Percentiles rank a stretch among this genome's conserved stretches.
These are phyloP conservation scores for Ictalurus punctatus DNA, from an alignment of 2,113 vertebrate species.

Conservation along the genomic window DNA sequence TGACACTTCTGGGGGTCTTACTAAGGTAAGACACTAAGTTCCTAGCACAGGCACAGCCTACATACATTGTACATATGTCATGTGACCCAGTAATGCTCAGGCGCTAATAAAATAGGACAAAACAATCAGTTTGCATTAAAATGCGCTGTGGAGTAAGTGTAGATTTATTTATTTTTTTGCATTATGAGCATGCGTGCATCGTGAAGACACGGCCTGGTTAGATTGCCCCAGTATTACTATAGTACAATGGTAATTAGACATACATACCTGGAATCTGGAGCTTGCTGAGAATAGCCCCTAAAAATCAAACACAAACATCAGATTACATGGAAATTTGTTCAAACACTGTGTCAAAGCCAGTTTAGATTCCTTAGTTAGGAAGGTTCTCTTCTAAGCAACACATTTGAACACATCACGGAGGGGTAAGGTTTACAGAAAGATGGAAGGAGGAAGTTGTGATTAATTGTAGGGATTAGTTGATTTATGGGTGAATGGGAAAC, in stretches of 20 bases:
- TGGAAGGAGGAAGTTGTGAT: background rate
- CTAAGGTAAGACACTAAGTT: no score
- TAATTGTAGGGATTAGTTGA: background rate
- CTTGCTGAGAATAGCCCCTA: constrained; percentile 92
- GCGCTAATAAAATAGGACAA: background rate
- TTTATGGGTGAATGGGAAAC: background rate
- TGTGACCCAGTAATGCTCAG: background rate
- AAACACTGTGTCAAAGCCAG: background rate
- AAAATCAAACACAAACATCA: constrained; percentile 43
- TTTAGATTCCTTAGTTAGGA: background rate
- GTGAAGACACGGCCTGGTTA: background rate
- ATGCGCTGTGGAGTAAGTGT: background rate
- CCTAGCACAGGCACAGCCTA: background rate
- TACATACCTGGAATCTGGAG: constrained; percentile 92
- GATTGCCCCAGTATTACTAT: background rate
- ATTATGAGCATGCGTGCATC: background rate
- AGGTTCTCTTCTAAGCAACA: background rate
- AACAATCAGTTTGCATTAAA: background rate
- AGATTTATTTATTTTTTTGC: background rate
- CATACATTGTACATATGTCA: background rate
- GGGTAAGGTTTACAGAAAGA: background rate
- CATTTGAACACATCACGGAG: background rate
- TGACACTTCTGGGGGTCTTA: background rate
- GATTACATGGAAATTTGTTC: background rate
- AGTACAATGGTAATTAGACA: background rate